phyloP scores from a whole-genome alignment of 2,113 vertebrate species.

The Leucoraja erinaceus region DNA sequence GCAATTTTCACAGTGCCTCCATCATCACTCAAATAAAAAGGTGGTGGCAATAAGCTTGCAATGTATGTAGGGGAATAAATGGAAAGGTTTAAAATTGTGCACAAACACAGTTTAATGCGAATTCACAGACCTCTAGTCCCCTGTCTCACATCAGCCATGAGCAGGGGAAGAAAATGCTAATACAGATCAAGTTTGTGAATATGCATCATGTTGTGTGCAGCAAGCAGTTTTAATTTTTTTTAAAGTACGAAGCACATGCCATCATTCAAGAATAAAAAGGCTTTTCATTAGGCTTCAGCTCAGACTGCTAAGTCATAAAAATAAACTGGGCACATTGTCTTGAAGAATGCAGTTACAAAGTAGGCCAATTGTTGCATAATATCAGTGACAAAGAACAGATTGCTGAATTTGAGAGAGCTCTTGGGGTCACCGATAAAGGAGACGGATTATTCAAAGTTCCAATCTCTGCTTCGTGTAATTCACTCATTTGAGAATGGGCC shows the following conservation, averaged over 20 bases:
- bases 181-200: not conserved
- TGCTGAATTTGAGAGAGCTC: slow-evolving; percentile 18
- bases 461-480: not conserved
- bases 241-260: slow-evolving; percentile 1
- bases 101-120: not conserved
- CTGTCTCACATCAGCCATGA: not conserved
- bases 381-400: slow-evolving; percentile 45
- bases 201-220: not conserved
- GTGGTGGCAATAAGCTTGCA: not conserved
- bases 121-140: not conserved
- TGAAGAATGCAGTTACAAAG: slow-evolving; percentile 45
- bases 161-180: not conserved
- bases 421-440: slow-evolving; percentile 32
- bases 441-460: slow-evolving; percentile 25
- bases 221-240: not conserved
- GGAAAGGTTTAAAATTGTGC: not conserved
- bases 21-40: not conserved
- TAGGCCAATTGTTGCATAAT: slow-evolving; percentile 43
- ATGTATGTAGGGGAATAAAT: not conserved
- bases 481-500: slow-evolving; percentile 28
- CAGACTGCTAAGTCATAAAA: slow-evolving; percentile 46
- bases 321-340: slow-evolving; percentile 49
- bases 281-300: slow-evolving; percentile 42
- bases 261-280: slow-evolving; percentile 32
- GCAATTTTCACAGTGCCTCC: not conserved